Conservation (phyloP, 2,888 invertebrate species). For the Gerris lacustris region DNA sequence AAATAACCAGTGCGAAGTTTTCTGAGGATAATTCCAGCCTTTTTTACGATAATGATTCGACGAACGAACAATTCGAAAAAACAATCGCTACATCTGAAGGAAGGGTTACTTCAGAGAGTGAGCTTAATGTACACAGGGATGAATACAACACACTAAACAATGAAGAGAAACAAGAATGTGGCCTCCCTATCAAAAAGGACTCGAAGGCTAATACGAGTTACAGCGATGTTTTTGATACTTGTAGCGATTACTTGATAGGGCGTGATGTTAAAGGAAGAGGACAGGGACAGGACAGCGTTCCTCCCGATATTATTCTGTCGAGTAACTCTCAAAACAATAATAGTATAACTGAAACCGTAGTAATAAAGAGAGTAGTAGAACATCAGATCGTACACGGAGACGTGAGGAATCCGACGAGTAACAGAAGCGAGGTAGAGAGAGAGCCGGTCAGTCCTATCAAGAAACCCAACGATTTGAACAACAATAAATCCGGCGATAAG, state of each 20-base stretch:
- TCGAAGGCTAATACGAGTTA: neutral
- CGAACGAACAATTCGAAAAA: neutral
- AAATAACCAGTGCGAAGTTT: neutral
- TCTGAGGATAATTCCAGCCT: neutral
- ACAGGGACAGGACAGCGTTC: neutral
- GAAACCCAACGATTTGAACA: slow-evolving; percentile 1
- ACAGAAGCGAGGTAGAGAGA: neutral
- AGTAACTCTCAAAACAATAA: neutral
- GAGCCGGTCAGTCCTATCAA: neutral
- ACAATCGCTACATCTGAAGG: neutral
- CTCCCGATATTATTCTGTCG: neutral
- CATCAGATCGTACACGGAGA: neutral
- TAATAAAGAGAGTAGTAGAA: neutral
- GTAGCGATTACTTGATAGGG: neutral
- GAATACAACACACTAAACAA: neutral
- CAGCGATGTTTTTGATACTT: neutral
- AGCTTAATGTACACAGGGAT: neutral
- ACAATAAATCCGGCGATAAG: slow-evolving; percentile 8
- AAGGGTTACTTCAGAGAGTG: neutral
- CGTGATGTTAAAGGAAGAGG: neutral
- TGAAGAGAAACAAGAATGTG: no score
- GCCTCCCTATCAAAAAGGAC: neutral
- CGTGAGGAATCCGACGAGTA: neutral
- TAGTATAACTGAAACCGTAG: neutral
- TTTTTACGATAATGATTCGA: neutral